Evolutionary conservation across 2,797 vertebrate genomes (phyloP).

Genomic region (Sebastes reedi): DNA sequence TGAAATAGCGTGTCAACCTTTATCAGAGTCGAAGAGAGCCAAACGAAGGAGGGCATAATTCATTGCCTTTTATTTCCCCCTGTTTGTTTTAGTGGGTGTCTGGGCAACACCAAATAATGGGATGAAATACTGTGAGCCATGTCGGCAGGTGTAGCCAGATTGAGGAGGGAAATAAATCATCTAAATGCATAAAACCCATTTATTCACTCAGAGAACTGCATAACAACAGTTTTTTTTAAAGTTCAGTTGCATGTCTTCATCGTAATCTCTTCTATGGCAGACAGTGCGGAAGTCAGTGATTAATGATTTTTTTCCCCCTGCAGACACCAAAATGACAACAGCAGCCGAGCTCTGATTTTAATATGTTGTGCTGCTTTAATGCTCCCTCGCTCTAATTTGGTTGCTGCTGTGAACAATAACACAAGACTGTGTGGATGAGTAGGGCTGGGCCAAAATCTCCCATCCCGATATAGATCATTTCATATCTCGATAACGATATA

Average conservation of each 20-base stretch:
- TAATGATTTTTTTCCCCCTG: conserved; percentile 35
- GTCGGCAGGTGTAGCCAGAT: conserved; percentile 33
- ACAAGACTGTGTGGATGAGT: conserved; percentile 6
- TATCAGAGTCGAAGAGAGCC: conserved; percentile 47
- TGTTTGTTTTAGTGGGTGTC: conserved; percentile 54
- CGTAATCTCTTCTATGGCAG: conserved; percentile 33
- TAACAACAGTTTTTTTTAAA: conserved; percentile 26
- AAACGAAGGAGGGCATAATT: conserved; percentile 54
- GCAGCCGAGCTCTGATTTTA: conserved; percentile 44
- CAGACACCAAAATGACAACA: conserved; percentile 51
- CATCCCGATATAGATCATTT: no score
- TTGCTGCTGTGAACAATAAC: conserved; percentile 48
- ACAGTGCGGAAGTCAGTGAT: conserved; percentile 43
- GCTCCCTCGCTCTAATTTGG: conserved; percentile 21
- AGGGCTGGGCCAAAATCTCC: no score
- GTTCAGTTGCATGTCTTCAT: conserved; percentile 37
- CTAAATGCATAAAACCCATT: conserved; percentile 32
- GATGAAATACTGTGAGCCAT: conserved; percentile 46
- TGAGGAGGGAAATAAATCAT: conserved; percentile 49
- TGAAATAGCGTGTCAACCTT: conserved; percentile 61
- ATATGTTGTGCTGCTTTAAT: conserved; percentile 46
- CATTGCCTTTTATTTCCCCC: conserved; percentile 33
- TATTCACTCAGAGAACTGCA: conserved; percentile 25
- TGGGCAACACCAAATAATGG: conserved; percentile 52
- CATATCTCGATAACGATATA: no score